Evolutionary conservation across 2,113 vertebrate genomes (phyloP).

Genomic region (Sylvietta virens): DNA sequence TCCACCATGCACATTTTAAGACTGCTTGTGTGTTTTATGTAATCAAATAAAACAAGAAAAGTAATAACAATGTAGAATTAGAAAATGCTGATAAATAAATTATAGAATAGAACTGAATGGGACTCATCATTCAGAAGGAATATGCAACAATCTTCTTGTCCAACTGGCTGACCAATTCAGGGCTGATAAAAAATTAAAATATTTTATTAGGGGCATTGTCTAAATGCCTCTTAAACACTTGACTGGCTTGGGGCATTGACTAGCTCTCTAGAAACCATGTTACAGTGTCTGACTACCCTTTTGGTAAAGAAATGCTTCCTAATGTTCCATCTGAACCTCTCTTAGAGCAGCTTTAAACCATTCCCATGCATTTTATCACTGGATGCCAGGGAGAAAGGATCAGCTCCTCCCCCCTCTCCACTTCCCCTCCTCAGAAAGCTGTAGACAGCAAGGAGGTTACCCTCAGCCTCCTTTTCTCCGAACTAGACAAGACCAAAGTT

Average conservation of each 20-base stretch:
- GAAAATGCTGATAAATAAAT: not conserved
- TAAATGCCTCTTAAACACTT: not conserved
- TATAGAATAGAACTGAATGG: not conserved
- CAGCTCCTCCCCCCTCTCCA: not conserved
- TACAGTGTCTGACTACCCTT: not conserved
- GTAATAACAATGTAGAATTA: not conserved
- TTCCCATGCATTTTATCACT: fast-evolving
- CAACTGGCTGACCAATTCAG: not conserved
- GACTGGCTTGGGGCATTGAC: fast-evolving
- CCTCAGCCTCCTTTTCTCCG: not conserved
- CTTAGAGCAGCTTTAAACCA: not conserved
- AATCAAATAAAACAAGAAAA: not conserved
- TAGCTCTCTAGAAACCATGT: not conserved
- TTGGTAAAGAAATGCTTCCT: not conserved
- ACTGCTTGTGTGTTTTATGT: not conserved
- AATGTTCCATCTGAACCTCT: not conserved
- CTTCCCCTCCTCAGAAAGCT: not conserved
- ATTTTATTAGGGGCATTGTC: not conserved
- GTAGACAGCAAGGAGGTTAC: not conserved
- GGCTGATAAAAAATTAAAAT: not conserved
- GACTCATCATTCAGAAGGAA: not conserved
- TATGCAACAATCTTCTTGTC: not conserved
- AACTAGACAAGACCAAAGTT: not conserved
- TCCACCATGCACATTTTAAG: not conserved
- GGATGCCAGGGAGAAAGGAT: not conserved